These are phyloP conservation scores for Monodelphis domestica DNA, from an alignment of 2,797 vertebrate genomes.

Conservation along the genomic window DNA sequence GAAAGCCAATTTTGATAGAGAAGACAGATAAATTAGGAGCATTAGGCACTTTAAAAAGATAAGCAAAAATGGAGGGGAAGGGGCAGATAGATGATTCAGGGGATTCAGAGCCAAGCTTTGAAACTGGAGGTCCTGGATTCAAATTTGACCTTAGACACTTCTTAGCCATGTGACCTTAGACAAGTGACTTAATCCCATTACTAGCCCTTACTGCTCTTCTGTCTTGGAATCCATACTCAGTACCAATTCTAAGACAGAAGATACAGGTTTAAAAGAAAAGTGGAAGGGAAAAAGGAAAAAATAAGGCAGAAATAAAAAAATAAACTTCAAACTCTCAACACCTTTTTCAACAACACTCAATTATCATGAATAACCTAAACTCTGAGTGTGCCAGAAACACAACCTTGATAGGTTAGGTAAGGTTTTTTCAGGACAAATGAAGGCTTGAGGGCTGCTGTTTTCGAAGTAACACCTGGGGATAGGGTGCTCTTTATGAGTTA, in stretches of 20 bases:
- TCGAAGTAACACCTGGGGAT: constrained; percentile 47
- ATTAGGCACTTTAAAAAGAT: neutral
- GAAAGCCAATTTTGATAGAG: neutral
- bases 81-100: neutral
- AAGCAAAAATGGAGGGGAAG: neutral
- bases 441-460: constrained; percentile 44
- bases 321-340: neutral
- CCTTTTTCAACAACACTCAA: neutral
- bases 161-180: too few species aligned
- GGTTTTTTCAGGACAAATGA: constrained; percentile 49
- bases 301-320: neutral
- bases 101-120: neutral
- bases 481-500: constrained; percentile 57
- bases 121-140: neutral
- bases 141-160: neutral
- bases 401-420: neutral
- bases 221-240: too few species aligned
- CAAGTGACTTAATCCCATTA: too few species aligned
- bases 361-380: constrained; percentile 20
- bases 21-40: neutral
- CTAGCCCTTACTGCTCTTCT: too few species aligned
- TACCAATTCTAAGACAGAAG: too few species aligned
- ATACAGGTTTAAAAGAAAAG: too few species aligned
- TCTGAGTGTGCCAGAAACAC: constrained; percentile 6
- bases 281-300: neutral